A percentile compares a stretch with the other conserved stretches of the same genome.
phyloP scores from a whole-genome alignment of 2,113 vertebrate species.

The Centrocercus urophasianus region DNA sequence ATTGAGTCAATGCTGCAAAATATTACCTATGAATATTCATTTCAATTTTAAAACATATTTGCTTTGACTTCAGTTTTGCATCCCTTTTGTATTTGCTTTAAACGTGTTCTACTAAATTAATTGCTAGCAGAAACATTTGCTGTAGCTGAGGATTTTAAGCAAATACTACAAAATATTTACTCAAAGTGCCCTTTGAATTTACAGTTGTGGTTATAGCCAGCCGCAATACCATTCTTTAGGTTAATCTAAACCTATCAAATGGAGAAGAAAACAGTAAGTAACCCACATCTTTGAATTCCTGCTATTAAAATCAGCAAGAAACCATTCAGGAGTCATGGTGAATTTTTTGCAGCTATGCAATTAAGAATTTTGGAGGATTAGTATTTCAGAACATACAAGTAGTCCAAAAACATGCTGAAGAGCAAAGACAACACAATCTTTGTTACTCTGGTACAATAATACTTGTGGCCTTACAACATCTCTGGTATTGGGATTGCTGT shows the following conservation, averaged over 20 bases:
- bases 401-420: background rate
- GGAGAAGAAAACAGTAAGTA: constrained; percentile 27
- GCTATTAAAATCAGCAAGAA: constrained; percentile 35
- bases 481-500: background rate
- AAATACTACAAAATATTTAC: constrained; percentile 25
- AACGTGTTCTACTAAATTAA: constrained; percentile 4
- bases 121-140: background rate
- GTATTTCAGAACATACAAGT: background rate
- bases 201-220: background rate
- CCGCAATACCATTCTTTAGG: background rate
- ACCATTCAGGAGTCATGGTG: background rate
- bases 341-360: constrained; percentile 5
- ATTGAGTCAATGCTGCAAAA: background rate
- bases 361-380: background rate
- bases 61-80: background rate
- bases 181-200: background rate
- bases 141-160: constrained; percentile 5
- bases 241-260: constrained; percentile 5
- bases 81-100: background rate
- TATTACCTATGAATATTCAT: background rate
- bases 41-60: background rate
- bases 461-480: background rate
- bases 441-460: background rate
- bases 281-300: background rate
- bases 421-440: background rate